Base-by-base conservation (phyloP, 53 echinoderm and acorn worm species). In the Patiria pectinifera region DNA sequence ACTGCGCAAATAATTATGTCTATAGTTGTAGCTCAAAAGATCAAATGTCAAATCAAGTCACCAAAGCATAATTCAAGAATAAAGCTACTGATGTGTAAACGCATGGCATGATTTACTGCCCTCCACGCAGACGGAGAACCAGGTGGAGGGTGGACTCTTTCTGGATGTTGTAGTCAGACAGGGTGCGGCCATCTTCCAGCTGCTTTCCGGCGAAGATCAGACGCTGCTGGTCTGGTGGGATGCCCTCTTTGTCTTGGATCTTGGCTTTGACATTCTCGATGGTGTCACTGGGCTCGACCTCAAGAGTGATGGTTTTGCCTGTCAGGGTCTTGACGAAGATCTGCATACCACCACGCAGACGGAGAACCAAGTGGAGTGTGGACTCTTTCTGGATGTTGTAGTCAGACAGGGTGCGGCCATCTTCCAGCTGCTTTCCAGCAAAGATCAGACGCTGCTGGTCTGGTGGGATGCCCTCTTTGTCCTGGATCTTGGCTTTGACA, bases 271-370 rank as follows among this genome's bases (percentile, higher is more conserved):
- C 96, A 21, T 96, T 96, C 89, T 96, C 96, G 75, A 96, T 96
- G 87, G 93, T 93, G 92, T 96, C 96, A 71, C 94, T 95, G 75
- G 96, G 96, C 84, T 96, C 96, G 78, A 96, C 96, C 92, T 96
- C 96, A 16, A 96, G 94, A 3, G 96, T 96, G 92, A 96, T 96
- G 95, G 96, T 96, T 85, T 96, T 96, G 91, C 96, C 96, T 43
- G 96, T 96, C 62, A 96, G 96, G 92, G 96, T 95, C 35, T 95
- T 95, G 94, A 95, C 95, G 80, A 95, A 95, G 95, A 95, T 95
- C 92, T 95, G 95, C 96, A 96, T 96, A 93, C 96, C 96, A 78
- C 96, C 96, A 87, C 96, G 96, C 18, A 96, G 96, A 92, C 53
- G 53, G 85, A 93, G 93, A 53, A 92, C 94, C 60, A 92, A 85